phyloP scores from a whole-genome alignment of 2,888 invertebrate species.

The Nomada lathburiana region DNA sequence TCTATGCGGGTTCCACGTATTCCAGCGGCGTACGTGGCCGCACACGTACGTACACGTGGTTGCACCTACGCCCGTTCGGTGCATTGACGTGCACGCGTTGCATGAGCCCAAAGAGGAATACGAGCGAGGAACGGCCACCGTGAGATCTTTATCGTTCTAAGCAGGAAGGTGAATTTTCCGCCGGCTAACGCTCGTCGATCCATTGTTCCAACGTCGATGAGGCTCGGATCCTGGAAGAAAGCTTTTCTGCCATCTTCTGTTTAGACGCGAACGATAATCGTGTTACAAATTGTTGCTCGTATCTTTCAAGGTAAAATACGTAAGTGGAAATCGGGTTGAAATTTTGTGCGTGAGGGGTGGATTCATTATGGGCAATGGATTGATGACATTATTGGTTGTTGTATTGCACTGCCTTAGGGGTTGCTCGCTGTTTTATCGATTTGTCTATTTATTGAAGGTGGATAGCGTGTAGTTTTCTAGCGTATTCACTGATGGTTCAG shows the following conservation, averaged over 20 bases:
- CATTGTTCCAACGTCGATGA: conserved; percentile 13
- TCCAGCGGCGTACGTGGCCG: conserved; percentile 3
- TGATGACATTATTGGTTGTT: not conserved
- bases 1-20: conserved; percentile 51
- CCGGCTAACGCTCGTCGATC: conserved; percentile 31
- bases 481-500: conserved; percentile 12
- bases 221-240: not conserved
- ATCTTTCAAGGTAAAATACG: too few relatives aligned
- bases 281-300: not conserved
- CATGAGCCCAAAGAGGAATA: conserved; percentile 24
- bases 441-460: too few relatives aligned
- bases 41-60: conserved; percentile 8
- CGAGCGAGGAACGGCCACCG: conserved; percentile 34
- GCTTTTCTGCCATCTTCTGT: not conserved
- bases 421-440: conserved; percentile 4
- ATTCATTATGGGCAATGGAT: not conserved
- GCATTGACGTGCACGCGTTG: conserved; percentile 22
- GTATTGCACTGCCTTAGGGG: not conserved
- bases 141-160: conserved; percentile 49
- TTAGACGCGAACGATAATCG: not conserved
- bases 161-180: conserved; percentile 51
- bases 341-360: too few relatives aligned
- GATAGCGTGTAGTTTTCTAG: not conserved
- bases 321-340: too few relatives aligned
- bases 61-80: conserved; percentile 21